Evolutionary conservation across 2,888 invertebrate species (phyloP).

Genomic region (Drosophila trichaetosa): DNA sequence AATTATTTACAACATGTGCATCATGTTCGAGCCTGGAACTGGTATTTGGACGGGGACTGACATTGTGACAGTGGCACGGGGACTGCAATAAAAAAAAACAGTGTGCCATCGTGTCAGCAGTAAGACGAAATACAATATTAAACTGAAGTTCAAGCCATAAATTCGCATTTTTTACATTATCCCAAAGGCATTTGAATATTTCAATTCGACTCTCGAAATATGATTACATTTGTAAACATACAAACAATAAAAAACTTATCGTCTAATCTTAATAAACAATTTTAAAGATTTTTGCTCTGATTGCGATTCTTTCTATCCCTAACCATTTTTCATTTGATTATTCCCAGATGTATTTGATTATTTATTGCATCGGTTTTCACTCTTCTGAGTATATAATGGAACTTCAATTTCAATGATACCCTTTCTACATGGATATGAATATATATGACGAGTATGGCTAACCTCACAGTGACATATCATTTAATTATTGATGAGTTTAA

Average conservation of each 20-base stretch:
- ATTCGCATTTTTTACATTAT: not conserved
- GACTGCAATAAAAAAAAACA: constrained; percentile 1
- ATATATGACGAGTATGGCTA: not conserved
- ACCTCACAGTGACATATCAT: not conserved
- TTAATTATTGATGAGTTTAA: constrained; percentile 7
- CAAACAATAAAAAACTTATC: too few relatives aligned
- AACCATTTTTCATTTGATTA: not conserved
- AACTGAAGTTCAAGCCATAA: not conserved
- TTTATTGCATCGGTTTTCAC: too few relatives aligned
- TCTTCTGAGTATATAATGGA: too few relatives aligned
- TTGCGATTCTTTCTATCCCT: not conserved
- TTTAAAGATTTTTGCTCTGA: not conserved
- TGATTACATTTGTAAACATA: too few relatives aligned
- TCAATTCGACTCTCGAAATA: not conserved
- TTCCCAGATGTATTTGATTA: too few relatives aligned
- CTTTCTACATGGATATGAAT: too few relatives aligned
- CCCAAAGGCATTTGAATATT: not conserved
- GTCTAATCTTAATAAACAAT: too few relatives aligned
- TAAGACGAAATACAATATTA: not conserved
- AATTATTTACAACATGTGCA: constrained; percentile 77
- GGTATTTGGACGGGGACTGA: constrained; percentile 18
- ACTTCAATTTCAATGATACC: not conserved
- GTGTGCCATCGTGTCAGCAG: constrained; percentile 17
- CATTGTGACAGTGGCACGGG: constrained; percentile 9
- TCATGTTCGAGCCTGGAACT: constrained; percentile 42